Conservation (phyloP, 2,113 vertebrate genomes). For the Pygoscelis antarcticus region DNA sequence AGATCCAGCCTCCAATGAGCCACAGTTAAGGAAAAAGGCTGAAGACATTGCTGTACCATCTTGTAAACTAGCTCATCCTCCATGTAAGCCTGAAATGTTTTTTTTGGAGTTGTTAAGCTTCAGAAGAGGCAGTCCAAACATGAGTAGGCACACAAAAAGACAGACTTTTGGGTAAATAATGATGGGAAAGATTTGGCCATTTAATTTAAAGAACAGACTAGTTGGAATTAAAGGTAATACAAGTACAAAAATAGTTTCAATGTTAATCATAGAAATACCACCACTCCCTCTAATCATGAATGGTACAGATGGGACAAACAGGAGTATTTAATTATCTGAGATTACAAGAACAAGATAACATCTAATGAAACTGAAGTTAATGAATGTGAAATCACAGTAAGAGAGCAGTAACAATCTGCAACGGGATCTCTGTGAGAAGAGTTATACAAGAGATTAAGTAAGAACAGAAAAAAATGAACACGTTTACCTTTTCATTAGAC, state of each 20-base stretch:
- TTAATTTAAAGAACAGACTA: background rate
- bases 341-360: background rate
- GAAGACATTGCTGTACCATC: background rate
- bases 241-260: background rate
- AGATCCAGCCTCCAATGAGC: background rate
- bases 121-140: background rate
- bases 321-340: background rate
- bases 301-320: background rate
- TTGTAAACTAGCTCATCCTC: background rate
- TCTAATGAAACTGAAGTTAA: conserved; percentile 23
- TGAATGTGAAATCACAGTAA: background rate
- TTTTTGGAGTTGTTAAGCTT: background rate
- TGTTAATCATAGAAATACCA: background rate
- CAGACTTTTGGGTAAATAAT: background rate
- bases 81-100: background rate
- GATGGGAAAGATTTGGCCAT: background rate
- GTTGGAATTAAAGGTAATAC: background rate
- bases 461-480: background rate
- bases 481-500: background rate
- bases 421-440: background rate
- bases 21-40: background rate
- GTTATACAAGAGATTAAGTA: background rate
- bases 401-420: conserved; percentile 8
- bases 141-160: background rate
- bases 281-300: background rate